These are phyloP conservation scores for Crotophaga sulcirostris DNA, from an alignment of 2,113 vertebrate genomes.

Conservation along the genomic window DNA sequence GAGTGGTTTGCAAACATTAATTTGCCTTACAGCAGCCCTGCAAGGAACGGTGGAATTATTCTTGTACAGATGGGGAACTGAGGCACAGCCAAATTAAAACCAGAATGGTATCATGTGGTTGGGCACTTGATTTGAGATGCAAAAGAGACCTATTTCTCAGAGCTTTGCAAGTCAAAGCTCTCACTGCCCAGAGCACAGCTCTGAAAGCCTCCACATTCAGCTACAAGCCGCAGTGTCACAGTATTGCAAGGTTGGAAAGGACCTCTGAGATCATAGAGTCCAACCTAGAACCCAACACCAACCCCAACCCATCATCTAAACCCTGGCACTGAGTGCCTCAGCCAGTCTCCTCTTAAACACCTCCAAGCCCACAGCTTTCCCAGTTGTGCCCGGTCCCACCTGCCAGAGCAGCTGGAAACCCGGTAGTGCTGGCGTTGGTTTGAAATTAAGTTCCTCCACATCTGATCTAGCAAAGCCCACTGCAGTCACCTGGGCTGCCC, in stretches of 20 bases:
- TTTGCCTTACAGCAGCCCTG: conserved; percentile 33
- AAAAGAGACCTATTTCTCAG: neutral
- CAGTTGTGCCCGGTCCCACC: neutral
- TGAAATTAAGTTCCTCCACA: neutral
- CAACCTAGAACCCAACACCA: too few species aligned
- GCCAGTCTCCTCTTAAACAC: too few species aligned
- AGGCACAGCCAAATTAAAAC: neutral
- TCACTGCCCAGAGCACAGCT: neutral
- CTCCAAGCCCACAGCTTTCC: neutral
- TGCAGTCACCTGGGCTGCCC: neutral
- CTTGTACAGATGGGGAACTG: neutral
- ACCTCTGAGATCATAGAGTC: too few species aligned
- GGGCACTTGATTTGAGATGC: neutral
- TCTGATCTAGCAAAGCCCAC: neutral
- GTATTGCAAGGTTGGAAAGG: too few species aligned
- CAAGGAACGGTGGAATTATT: neutral
- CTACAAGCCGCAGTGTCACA: too few species aligned
- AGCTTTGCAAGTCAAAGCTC: neutral
- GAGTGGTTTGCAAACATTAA: conserved; percentile 60
- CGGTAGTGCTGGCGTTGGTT: neutral
- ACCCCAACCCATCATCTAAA: too few species aligned
- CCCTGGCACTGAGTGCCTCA: too few species aligned
- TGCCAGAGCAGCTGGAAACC: neutral
- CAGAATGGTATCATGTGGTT: neutral
- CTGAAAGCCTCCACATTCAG: neutral